phyloP scores from a whole-genome alignment of 1,140 invertebrate genomes.

The Gyrodactylus salaris region DNA sequence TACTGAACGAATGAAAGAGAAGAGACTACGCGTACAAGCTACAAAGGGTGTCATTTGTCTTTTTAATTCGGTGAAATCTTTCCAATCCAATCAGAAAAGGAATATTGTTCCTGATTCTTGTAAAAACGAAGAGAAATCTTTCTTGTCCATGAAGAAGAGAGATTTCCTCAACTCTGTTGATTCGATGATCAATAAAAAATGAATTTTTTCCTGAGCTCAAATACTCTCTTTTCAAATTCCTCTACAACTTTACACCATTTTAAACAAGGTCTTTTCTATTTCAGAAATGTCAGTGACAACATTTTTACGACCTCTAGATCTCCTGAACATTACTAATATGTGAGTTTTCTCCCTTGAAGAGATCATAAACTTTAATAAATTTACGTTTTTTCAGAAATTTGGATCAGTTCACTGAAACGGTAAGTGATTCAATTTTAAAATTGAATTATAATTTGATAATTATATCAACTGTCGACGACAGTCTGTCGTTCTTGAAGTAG shows the following conservation, averaged over 20 bases:
- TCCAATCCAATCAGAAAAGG: background rate
- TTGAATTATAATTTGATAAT: too few relatives aligned
- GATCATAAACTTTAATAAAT: background rate
- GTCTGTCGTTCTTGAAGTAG: too few relatives aligned
- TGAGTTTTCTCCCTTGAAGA: slow-evolving; percentile 25
- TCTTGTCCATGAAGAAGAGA: background rate
- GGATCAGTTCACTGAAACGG: slow-evolving; percentile 74
- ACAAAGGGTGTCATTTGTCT: background rate
- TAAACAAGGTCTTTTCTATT: background rate
- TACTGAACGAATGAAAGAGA: background rate
- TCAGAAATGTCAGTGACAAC: background rate
- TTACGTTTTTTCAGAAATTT: slow-evolving; percentile 35
- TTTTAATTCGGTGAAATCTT: background rate
- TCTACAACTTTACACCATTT: background rate
- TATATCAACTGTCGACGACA: too few relatives aligned
- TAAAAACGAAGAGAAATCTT: background rate
- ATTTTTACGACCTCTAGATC: slow-evolving; percentile 54
- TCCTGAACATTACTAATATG: slow-evolving; percentile 81
- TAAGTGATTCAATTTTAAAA: slow-evolving; percentile 16
- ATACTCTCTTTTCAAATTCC: background rate
- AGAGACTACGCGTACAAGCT: background rate
- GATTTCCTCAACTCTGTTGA: background rate
- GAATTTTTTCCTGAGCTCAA: background rate
- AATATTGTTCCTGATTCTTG: background rate
- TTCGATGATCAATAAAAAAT: background rate